These are phyloP conservation scores for Noctua janthina DNA, from an alignment of 2,888 invertebrate genomes.

Conservation along the genomic window DNA sequence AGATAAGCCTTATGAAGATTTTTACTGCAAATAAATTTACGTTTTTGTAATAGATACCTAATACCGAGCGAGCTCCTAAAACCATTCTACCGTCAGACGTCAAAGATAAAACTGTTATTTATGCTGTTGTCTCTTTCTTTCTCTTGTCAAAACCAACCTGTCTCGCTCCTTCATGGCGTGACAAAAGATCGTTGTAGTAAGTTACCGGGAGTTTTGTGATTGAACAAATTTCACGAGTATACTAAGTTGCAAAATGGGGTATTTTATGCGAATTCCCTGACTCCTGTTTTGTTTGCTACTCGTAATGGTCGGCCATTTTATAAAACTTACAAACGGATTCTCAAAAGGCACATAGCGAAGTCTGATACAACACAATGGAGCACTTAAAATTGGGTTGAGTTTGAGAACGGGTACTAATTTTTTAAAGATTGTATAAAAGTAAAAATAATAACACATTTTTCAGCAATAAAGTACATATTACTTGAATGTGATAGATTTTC, in stretches of 20 bases:
- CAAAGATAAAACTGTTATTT: constrained; percentile 73
- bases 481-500: no score
- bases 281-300: constrained; percentile 34
- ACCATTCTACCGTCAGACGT: constrained; percentile 58
- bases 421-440: neutral
- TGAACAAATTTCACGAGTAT: constrained; percentile 76
- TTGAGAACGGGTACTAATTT: neutral
- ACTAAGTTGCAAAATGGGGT: constrained; percentile 68
- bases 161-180: constrained; percentile 76
- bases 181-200: constrained; percentile 74
- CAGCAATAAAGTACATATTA: no score
- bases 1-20: constrained; percentile 55
- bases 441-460: no score
- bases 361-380: neutral
- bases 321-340: neutral
- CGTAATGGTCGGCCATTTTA: neutral
- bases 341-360: neutral
- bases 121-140: constrained; percentile 66
- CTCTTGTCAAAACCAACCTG: constrained; percentile 28
- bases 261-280: constrained; percentile 60
- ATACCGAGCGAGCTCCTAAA: constrained; percentile 57
- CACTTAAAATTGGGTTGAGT: neutral
- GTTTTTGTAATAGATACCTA: constrained; percentile 60
- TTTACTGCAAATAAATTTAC: constrained; percentile 62
- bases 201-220: constrained; percentile 71